Conservation (phyloP, 1,140 invertebrate species). For the Drosophila mauritiana region DNA sequence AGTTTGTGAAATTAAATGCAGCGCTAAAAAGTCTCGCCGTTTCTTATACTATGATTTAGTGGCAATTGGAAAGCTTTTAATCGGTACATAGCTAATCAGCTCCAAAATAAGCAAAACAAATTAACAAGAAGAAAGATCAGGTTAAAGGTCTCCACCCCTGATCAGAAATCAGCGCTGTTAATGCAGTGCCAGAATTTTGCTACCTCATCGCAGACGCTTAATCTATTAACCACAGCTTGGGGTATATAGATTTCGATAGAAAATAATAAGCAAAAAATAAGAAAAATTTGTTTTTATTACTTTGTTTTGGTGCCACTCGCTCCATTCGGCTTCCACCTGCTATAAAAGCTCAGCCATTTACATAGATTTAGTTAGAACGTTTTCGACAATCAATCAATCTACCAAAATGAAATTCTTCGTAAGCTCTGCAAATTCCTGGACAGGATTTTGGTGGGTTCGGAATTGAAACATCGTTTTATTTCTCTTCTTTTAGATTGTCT, state of each 20-base stretch:
- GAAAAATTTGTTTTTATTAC: not conserved
- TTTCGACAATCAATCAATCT: constrained; percentile 19
- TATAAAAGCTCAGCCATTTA: constrained; percentile 34
- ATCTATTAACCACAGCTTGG: constrained; percentile 14
- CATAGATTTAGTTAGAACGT: constrained; percentile 20
- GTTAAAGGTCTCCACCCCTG: constrained; percentile 14
- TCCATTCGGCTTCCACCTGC: not conserved
- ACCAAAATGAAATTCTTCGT: constrained; percentile 61
- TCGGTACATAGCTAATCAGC: constrained; percentile 5
- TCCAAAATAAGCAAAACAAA: constrained; percentile 15
- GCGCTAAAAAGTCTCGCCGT: not conserved
- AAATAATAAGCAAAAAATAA: constrained; percentile 2
- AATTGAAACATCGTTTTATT: not conserved
- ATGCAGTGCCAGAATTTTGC: not conserved
- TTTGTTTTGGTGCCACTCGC: constrained; percentile 13
- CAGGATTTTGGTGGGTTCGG: no score
- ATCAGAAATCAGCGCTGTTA: not conserved
- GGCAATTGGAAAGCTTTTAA: not conserved
- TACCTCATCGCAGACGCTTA: constrained; percentile 19
- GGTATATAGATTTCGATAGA: constrained; percentile 1
- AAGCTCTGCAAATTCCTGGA: not conserved
- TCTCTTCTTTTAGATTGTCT: constrained; percentile 33
- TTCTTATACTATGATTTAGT: not conserved
- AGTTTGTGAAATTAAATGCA: not conserved
- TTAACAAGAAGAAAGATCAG: constrained; percentile 31